These are phyloP conservation scores for Eptesicus fuscus DNA, from an alignment of 2,113 vertebrate species.

Conservation along the genomic window DNA sequence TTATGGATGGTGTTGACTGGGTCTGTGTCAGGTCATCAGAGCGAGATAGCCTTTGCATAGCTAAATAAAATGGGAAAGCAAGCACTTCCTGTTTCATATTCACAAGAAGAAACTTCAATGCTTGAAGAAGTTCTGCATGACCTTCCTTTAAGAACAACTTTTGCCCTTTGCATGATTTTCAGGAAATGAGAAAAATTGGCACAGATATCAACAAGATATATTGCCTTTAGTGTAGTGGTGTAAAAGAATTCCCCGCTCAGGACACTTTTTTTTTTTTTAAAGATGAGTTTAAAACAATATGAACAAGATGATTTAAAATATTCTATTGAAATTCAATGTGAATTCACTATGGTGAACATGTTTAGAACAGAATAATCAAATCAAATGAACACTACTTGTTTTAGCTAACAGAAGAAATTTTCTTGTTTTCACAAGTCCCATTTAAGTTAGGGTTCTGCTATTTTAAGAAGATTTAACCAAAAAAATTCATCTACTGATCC, in stretches of 20 bases:
- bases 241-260: neutral
- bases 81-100: slow-evolving; percentile 77
- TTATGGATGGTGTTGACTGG: slow-evolving; percentile 85
- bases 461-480: neutral
- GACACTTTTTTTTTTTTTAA: neutral
- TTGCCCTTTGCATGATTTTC: neutral
- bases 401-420: neutral
- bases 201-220: neutral
- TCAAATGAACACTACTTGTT: slow-evolving; percentile 25
- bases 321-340: neutral
- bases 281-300: neutral
- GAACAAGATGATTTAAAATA: neutral
- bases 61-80: slow-evolving; percentile 82
- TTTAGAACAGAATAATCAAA: slow-evolving; percentile 8
- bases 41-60: slow-evolving; percentile 83
- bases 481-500: neutral
- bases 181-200: slow-evolving; percentile 44
- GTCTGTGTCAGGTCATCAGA: slow-evolving; percentile 84
- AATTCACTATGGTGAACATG: slow-evolving; percentile 17
- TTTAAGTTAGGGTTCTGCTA: neutral
- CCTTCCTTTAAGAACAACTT: slow-evolving; percentile 73
- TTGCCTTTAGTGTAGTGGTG: neutral
- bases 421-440: neutral
- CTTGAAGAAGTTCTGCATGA: slow-evolving; percentile 75
- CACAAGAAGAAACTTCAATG: slow-evolving; percentile 65